Base-by-base conservation (phyloP, 2,113 vertebrate species). In the Loxodonta africana region DNA sequence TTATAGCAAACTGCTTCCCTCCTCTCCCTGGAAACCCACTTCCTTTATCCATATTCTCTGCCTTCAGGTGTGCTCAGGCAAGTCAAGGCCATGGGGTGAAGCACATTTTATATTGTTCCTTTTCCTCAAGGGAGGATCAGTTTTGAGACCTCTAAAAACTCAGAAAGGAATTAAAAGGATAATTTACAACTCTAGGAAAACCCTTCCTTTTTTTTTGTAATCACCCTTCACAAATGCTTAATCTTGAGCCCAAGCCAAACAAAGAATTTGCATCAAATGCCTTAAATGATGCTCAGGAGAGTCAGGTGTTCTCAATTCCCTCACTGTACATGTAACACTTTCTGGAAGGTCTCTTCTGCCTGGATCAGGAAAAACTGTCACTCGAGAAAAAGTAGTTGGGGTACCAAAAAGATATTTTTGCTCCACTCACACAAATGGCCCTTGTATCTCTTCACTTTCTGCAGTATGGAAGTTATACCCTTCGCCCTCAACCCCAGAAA, bases 121-220 rank as follows among this genome's bases (percentile, higher is more conserved):
- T 83, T 81, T 67, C 48, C 76, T 46, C 2, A 51, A 28, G 46
- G 21, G 4, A 48, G n/a, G 41, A 15, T 95, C 78, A 30, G n/a
- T 73, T 80, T 44, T 28, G 67, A 97, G 78, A 51, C n/a, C 48
- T 85, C 53, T 28, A 4, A 84, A 91, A 65, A 77, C 23, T 37
- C 37, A 8, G 8, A 28, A 74, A 6, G 15, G 33, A 62, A 28
- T 62, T 82, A 28, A 82, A 90, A 94, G 78, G 63, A 21, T 67
- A 33, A 89, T 95, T 83, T 76, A 67, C 10, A 51, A 93, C 63
- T 21, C 20, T n/a, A 81, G 48, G 23, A 60, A 81, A 95, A 51
- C 4, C 4, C 26, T 90, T 95, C 65, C 67, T 21, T 86, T 82
- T 37, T 37, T 57, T 88, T 28, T 63, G 81, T 41, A 82, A 83